Conservation (phyloP, 2,113 vertebrate species). For the Apaloderma vittatum region DNA sequence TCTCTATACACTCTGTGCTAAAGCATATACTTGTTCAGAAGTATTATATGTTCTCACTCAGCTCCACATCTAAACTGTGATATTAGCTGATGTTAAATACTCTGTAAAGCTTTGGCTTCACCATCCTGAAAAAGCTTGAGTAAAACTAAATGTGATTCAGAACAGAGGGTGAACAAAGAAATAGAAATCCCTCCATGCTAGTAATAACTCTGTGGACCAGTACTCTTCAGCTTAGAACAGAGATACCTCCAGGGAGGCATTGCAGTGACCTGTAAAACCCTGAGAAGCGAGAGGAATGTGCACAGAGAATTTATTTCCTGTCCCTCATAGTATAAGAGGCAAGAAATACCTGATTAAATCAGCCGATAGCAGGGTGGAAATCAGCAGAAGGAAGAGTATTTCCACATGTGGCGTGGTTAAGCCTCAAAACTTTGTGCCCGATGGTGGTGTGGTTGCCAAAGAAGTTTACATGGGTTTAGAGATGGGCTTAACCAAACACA, state of each 20-base stretch:
- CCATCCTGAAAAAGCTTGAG: neutral
- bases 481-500: neutral
- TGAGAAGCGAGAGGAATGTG: neutral
- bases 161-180: neutral
- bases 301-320: neutral
- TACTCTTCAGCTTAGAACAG: neutral
- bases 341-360: neutral
- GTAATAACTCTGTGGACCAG: neutral
- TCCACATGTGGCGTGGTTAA: neutral
- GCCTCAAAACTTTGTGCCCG: neutral
- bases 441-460: neutral
- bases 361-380: neutral
- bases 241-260: neutral
- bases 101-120: neutral
- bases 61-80: neutral
- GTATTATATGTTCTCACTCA: neutral
- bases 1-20: neutral
- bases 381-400: neutral
- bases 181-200: neutral
- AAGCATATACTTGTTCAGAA: neutral
- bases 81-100: neutral
- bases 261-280: neutral
- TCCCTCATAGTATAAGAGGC: neutral
- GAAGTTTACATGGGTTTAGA: neutral
- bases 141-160: neutral